These are phyloP conservation scores for Umimayanthus kanabou DNA, from an alignment of 92 coral and sea anemone species.

Conservation along the genomic window DNA sequence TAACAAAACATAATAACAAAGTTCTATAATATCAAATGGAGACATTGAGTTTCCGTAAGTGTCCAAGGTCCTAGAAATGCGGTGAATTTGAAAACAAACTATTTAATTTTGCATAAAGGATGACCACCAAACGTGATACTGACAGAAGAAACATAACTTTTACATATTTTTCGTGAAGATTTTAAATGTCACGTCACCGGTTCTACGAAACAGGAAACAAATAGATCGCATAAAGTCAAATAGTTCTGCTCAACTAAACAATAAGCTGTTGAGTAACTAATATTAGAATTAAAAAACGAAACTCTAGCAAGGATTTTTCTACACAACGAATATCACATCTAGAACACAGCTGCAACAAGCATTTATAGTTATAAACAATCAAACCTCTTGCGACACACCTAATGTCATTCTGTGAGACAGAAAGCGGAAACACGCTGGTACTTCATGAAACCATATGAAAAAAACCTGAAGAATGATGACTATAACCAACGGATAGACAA, in stretches of 20 bases:
- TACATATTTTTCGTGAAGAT: background rate
- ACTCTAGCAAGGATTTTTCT: background rate
- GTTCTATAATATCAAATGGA: background rate
- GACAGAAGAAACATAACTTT: background rate
- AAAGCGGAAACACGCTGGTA: conserved; percentile 40
- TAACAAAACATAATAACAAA: background rate
- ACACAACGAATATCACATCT: background rate
- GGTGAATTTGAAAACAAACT: conserved; percentile 2
- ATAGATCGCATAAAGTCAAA: background rate
- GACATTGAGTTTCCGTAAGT: background rate
- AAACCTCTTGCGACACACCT: conserved; percentile 38
- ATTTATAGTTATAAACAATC: conserved; percentile 8
- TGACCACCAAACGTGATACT: background rate
- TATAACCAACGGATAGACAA: background rate
- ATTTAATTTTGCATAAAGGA: background rate
- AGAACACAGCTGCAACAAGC: background rate
- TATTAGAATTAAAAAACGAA: background rate
- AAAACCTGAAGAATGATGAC: background rate
- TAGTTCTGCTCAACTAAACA: background rate
- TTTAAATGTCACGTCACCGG: conserved; percentile 18
- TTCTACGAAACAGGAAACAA: background rate
- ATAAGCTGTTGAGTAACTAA: background rate
- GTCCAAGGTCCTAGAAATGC: background rate
- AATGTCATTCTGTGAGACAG: background rate
- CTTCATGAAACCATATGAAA: conserved; percentile 14